Conservation (phyloP, 2,797 vertebrate species). For the Eulemur albifrons region DNA sequence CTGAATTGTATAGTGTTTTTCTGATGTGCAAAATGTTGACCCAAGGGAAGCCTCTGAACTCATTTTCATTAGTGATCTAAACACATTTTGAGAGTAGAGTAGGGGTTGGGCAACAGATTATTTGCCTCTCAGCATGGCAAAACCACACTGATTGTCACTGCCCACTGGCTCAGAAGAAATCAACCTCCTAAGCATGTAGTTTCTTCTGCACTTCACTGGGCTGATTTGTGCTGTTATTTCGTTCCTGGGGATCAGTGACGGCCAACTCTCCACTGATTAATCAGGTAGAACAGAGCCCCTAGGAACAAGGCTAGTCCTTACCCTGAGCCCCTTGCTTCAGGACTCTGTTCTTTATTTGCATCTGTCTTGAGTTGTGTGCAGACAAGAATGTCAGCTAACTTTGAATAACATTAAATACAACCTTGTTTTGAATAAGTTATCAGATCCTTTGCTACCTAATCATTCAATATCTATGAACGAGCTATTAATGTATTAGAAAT, state of each 20-base stretch:
- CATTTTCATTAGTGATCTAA: constrained; percentile 69
- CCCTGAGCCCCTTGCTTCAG: fast-evolving
- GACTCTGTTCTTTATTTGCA: background rate
- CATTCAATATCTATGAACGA: background rate
- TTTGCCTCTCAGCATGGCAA: constrained; percentile 43
- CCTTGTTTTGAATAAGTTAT: background rate
- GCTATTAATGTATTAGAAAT: background rate
- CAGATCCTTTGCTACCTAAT: background rate
- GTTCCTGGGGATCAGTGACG: background rate
- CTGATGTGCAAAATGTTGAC: constrained; percentile 65
- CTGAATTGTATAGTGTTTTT: constrained; percentile 48
- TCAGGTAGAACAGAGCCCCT: background rate
- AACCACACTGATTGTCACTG: background rate
- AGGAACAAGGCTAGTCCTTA: background rate
- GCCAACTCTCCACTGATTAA: background rate
- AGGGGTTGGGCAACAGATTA: background rate
- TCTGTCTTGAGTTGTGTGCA: background rate
- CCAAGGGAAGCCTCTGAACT: constrained; percentile 13
- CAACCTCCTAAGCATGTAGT: background rate
- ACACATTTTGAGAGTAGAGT: constrained; percentile 24
- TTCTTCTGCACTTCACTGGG: background rate
- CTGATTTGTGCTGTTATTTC: background rate
- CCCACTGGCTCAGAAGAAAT: constrained; percentile 22
- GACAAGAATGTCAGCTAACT: background rate
- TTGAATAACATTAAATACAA: background rate